Percentiles rank a stretch among this genome's conserved stretches.
Conservation (phyloP, 37 sponge, comb jelly and placozoan genomes). For the Cliona cf. orientalis region DNA sequence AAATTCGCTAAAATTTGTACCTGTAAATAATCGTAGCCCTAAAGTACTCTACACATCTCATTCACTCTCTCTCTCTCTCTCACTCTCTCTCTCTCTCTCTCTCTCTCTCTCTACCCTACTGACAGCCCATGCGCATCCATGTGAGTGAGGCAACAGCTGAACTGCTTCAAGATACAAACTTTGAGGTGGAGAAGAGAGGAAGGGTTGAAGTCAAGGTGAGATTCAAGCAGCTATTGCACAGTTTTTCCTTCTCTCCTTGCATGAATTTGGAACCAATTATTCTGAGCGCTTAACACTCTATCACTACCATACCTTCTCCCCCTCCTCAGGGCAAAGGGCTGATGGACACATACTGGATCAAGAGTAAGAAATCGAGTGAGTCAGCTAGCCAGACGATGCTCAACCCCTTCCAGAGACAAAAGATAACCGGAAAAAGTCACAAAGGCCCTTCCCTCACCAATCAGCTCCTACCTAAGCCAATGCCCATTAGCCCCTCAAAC, state of each 20-base stretch:
- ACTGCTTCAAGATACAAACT: conserved; percentile 31
- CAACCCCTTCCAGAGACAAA: conserved; percentile 7
- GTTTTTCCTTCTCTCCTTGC: background rate
- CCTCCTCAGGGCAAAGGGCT: conserved; percentile 70
- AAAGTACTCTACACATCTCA: no score
- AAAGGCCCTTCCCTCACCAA: background rate
- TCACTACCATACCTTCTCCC: background rate
- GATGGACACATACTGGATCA: conserved; percentile 74
- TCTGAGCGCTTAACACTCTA: background rate
- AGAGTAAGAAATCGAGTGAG: conserved; percentile 15
- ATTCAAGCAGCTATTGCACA: background rate
- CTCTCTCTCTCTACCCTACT: background rate
- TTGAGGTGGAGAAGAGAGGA: conserved; percentile 49
- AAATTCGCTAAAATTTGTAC: background rate
- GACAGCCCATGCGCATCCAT: conserved; percentile 69
- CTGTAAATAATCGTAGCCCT: no score
- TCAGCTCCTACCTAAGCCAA: background rate
- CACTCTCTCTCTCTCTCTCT: no score
- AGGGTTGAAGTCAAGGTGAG: conserved; percentile 57
- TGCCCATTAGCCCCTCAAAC: background rate
- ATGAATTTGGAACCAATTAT: background rate
- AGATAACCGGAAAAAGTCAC: background rate
- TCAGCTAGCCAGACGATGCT: background rate
- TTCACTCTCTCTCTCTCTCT: no score
- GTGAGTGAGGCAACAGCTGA: conserved; percentile 59